Evolutionary conservation across 2,888 invertebrate genomes (phyloP).

Genomic region (Antheraea yamamai): DNA sequence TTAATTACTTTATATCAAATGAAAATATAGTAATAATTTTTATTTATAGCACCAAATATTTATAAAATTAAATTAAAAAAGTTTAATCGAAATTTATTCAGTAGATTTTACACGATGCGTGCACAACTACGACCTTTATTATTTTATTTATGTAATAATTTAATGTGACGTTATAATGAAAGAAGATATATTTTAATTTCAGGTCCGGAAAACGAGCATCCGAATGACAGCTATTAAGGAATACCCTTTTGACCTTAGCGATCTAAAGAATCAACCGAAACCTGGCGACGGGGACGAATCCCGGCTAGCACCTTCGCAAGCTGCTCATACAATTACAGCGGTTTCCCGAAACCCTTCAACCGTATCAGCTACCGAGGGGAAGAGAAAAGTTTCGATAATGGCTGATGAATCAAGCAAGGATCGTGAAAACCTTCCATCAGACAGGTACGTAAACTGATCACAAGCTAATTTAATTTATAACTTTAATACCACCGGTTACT

Average conservation of each 20-base stretch:
- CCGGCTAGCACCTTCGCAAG: conserved; percentile 31
- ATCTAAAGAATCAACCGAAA: conserved; percentile 58
- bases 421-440: conserved; percentile 85
- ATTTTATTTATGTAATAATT: too few relatives aligned
- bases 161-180: not conserved
- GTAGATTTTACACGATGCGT: too few relatives aligned
- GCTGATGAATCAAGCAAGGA: conserved; percentile 81
- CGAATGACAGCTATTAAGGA: conserved; percentile 80
- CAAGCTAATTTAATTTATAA: not conserved
- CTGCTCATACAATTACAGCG: conserved; percentile 24
- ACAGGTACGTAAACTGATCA: conserved; percentile 66
- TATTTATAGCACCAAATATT: too few relatives aligned
- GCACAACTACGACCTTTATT: too few relatives aligned
- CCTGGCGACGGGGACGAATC: conserved; percentile 39
- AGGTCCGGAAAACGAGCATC: conserved; percentile 78
- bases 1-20: too few relatives aligned
- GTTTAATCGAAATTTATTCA: too few relatives aligned
- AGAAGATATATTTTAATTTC: conserved; percentile 35
- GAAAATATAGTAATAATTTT: too few relatives aligned
- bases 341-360: conserved; percentile 33
- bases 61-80: too few relatives aligned
- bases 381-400: conserved; percentile 84
- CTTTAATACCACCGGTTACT: too few relatives aligned
- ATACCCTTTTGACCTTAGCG: conserved; percentile 78
- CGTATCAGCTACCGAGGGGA: conserved; percentile 62